These are phyloP conservation scores for Lytechinus variegatus DNA, from an alignment of 35 echinoderm and acorn worm species.

Conservation along the genomic window DNA sequence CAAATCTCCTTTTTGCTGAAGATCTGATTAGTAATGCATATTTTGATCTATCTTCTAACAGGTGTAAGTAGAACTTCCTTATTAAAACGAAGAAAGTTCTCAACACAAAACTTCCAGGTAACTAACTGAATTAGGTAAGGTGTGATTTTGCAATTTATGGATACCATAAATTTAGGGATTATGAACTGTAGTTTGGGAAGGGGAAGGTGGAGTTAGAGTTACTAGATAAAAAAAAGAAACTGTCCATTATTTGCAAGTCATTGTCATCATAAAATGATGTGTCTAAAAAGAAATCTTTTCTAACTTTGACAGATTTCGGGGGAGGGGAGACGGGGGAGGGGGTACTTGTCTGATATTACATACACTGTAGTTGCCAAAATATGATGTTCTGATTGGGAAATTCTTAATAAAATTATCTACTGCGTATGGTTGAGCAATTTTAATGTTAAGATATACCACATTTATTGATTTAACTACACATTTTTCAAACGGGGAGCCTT, in stretches of 20 bases:
- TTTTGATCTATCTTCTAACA: neutral
- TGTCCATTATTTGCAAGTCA: neutral
- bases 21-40: neutral
- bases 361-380: too few species aligned
- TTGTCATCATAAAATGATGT: neutral
- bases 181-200: neutral
- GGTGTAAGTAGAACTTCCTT: neutral
- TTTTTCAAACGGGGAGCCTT: too few species aligned
- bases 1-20: neutral
- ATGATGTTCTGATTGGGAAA: too few species aligned
- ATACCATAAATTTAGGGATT: neutral
- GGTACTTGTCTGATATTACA: too few species aligned
- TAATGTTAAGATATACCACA: too few species aligned
- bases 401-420: too few species aligned
- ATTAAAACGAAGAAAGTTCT: neutral
- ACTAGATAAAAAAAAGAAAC: neutral
- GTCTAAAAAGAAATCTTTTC: neutral
- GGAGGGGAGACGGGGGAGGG: too few species aligned
- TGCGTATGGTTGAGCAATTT: too few species aligned
- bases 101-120: neutral
- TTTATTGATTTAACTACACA: too few species aligned
- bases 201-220: neutral
- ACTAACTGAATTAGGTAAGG: neutral
- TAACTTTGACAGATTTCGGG: too few species aligned
- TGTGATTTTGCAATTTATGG: neutral